These are phyloP conservation scores for Eulemur rubriventer DNA, from an alignment of 2,797 vertebrate species.

Conservation along the genomic window DNA sequence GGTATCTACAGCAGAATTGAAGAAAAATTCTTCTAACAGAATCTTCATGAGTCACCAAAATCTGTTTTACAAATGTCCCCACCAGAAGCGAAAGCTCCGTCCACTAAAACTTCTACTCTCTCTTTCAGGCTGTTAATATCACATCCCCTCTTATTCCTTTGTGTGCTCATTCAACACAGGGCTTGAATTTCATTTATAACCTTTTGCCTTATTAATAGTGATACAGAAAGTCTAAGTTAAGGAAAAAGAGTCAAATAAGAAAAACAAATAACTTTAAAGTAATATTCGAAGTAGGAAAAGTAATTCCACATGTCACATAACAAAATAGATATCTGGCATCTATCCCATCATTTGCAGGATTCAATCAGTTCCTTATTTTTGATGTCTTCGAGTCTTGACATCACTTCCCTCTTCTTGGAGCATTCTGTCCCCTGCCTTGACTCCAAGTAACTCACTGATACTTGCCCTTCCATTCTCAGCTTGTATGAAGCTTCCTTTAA, in stretches of 20 bases:
- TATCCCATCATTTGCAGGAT: not conserved
- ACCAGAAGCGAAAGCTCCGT: not conserved
- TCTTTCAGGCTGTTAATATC: not conserved
- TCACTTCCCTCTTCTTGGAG: not conserved
- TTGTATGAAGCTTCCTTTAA: not conserved
- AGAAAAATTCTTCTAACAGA: not conserved
- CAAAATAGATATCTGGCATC: not conserved
- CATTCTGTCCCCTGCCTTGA: not conserved
- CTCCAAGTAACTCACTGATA: not conserved
- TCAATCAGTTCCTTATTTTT: not conserved
- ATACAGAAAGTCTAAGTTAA: not conserved
- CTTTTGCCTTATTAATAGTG: not conserved
- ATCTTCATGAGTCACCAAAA: not conserved
- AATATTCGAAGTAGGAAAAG: not conserved
- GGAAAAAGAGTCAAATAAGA: not conserved
- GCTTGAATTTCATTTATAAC: not conserved
- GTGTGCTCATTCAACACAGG: not conserved
- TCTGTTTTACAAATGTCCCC: not conserved
- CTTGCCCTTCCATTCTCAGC: not conserved
- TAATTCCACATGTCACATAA: not conserved
- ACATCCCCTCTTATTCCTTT: not conserved
- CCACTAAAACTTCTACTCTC: not conserved
- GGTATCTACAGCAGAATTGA: not conserved
- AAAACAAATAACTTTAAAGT: not conserved
- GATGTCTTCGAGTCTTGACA: not conserved